Percentiles rank a stretch among this genome's conserved stretches.
Evolutionary conservation across 2,797 vertebrate genomes (phyloP).

Genomic region (Squalus acanthias): DNA sequence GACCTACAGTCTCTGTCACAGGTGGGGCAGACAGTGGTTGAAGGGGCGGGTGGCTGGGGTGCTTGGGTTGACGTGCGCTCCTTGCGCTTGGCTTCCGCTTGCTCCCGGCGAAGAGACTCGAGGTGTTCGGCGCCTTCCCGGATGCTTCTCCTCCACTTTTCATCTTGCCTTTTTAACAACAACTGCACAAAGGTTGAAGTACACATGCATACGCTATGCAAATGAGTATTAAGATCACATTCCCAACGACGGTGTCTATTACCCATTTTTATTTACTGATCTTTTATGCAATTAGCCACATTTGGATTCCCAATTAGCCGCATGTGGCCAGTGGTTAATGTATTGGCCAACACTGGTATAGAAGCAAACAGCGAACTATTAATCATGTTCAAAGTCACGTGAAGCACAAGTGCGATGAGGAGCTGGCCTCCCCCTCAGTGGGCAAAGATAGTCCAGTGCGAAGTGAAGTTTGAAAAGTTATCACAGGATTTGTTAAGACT

Average conservation of each 20-base stretch:
- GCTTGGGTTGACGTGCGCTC: too few relatives aligned
- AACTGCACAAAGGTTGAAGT: too few relatives aligned
- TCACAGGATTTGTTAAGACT: not conserved
- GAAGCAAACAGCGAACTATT: not conserved
- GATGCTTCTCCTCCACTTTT: too few relatives aligned
- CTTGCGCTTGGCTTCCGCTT: too few relatives aligned
- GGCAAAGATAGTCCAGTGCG: not conserved
- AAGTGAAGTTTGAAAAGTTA: not conserved
- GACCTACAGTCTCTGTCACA: too few relatives aligned
- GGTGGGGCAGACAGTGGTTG: too few relatives aligned
- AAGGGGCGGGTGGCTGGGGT: too few relatives aligned
- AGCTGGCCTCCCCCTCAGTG: not conserved
- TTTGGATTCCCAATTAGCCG: not conserved
- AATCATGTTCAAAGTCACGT: not conserved
- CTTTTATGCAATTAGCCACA: not conserved
- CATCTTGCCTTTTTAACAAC: too few relatives aligned
- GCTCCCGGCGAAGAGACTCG: too few relatives aligned
- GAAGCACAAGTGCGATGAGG: not conserved
- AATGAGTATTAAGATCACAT: too few relatives aligned
- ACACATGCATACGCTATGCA: too few relatives aligned
- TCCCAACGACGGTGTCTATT: not conserved
- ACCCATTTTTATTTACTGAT: not conserved
- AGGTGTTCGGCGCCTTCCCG: too few relatives aligned
- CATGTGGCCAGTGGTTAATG: not conserved
- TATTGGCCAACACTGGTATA: not conserved